Base-by-base conservation (phyloP, 2,113 vertebrate genomes). In the Muntiacus muntjak region DNA sequence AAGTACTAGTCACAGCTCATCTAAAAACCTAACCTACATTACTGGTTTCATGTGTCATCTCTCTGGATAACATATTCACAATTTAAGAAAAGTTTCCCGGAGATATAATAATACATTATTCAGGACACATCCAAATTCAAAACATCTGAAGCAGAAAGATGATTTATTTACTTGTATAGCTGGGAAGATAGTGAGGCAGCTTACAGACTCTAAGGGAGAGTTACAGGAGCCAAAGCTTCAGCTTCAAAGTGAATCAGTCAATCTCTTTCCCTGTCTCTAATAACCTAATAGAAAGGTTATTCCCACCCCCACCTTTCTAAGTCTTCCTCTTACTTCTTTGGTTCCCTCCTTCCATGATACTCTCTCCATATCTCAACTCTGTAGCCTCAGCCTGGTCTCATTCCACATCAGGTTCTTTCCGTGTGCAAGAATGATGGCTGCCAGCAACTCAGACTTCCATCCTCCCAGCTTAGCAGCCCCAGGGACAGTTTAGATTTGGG, bases 81-180 rank as follows among this genome's bases (percentile, higher is more conserved):
- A 23, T 92, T 95, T 74, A 96, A 97, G 91, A 96, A 74, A 62
- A 89, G 50, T 36, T 76, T 89, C 64, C 86, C 47, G 5, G 45
- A 89, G 54, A 90, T 33, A 54, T 19, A 96, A 50, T 74, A 67
- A 76, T 79, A 79, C 89, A 92, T 92, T 82, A 92, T 64, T 67
- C 81, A 93, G 45, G 33, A 94, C n/a, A 40, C 36, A 83, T 79
- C 40, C 79, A 81, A 52, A 58, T 89, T 88, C 55, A 94, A 96
- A 92, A 17, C 10, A 26, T 88, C 89, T 97, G 60, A 92, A 92
- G 50, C 30, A 81, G 79, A 90, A 86, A 86, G 23, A 67, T 8
- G 64, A 84, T 57, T 82, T 78, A 82, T 81, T 96, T 83, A 82
- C 21, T 78, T 54, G 57, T 0, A 14, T 40, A 81, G 36, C 45